These are phyloP conservation scores for Pangasius djambal DNA, from an alignment of 2,797 vertebrate genomes.

Conservation along the genomic window DNA sequence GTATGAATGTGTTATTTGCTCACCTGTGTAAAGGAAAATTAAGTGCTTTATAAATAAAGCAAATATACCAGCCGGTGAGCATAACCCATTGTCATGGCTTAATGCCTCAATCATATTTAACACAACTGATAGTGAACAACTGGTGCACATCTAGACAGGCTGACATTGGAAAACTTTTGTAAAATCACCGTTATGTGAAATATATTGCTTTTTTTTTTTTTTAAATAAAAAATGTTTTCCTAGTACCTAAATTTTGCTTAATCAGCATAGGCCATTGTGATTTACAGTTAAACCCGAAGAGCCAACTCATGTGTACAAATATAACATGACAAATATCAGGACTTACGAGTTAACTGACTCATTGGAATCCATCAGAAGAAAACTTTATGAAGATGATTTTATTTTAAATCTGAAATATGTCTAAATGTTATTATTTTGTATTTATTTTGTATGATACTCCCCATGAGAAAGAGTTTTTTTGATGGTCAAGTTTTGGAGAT, in stretches of 20 bases:
- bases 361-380: neutral
- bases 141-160: neutral
- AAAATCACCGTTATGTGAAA: neutral
- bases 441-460: neutral
- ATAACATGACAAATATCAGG: neutral
- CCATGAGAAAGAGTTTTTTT: neutral
- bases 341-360: neutral
- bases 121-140: neutral
- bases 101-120: neutral
- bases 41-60: neutral
- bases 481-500: neutral
- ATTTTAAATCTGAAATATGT: neutral
- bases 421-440: neutral
- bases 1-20: neutral
- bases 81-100: neutral
- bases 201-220: neutral
- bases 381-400: neutral
- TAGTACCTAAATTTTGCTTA: neutral
- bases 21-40: neutral
- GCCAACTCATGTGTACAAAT: neutral
- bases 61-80: neutral
- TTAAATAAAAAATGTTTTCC: neutral
- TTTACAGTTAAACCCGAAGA: neutral
- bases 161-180: neutral
- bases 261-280: neutral